Evolutionary conservation across 2,888 invertebrate genomes (phyloP), one percentile per base, ranked within the genome.

Genomic region (Pyrochroa serraticornis): DNA sequence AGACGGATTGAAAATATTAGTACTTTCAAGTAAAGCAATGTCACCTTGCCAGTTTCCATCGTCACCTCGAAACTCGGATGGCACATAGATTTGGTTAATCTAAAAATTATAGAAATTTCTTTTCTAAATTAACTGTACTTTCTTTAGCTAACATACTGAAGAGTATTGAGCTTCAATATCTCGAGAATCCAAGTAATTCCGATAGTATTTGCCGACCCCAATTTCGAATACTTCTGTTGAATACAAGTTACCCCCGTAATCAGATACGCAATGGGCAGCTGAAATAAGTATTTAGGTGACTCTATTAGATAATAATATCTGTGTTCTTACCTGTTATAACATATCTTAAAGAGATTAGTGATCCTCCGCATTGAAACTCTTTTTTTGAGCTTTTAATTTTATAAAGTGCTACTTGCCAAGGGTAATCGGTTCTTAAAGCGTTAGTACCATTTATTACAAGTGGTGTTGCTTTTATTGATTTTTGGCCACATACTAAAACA

Each of bases 341-440:
- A 41, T 73, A 48, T 54, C 62, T 67, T 34, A 64, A 64, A 6
- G 61, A 68, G 9, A 77, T 62, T 13, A 77, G 66, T 2, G 74
- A 70, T 22, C 75, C 77, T 3, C 74, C 76, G 55, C 76, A 77
- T 34, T 68, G 62, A 10, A 38, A 35, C 37, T 45, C 48, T 5
- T 22, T 22, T 22, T 3, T 22, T 5, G 41, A 54, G 0, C 12
- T 13, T 7, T 49, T 41, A 37, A 58, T 46, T 14, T 31, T 48
- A 53, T 71, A 77, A 43, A 77, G 31, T 2, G 73, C 76, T 6
- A 71, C 64, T n/a, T 73, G 70, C 77, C 77, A 77, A 8, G 77
- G 77, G 55, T 74, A 77, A 22, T 71, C 62, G 2, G 75, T 76
- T 52, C 59, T 64, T 39, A 63, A 63, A 0, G 72, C 72, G 13